Evolutionary conservation across 2,797 vertebrate species (phyloP).

Genomic region (Eospalax fontanierii): DNA sequence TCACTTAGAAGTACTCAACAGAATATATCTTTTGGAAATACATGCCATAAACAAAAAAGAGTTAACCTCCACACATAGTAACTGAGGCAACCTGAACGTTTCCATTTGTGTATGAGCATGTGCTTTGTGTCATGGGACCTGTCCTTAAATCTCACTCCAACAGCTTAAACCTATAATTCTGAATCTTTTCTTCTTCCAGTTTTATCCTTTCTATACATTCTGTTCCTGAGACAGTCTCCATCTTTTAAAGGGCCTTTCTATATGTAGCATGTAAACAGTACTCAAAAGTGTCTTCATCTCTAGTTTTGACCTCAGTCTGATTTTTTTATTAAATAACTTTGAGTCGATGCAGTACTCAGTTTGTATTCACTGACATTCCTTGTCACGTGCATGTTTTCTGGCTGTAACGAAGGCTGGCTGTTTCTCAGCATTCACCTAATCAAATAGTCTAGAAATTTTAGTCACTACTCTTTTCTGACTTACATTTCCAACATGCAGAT

Average conservation of each 20-base stretch:
- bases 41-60: background rate
- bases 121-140: background rate
- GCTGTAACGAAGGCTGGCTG: background rate
- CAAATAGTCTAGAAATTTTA: background rate
- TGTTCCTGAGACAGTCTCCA: background rate
- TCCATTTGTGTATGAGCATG: background rate
- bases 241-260: background rate
- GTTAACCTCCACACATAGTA: background rate
- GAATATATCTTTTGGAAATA: background rate
- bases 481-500: background rate
- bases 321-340: background rate
- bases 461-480: background rate
- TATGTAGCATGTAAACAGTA: background rate
- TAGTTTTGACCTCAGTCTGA: background rate
- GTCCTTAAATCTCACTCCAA: conserved; percentile 28
- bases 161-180: background rate
- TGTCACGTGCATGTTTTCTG: background rate
- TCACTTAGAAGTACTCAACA: background rate
- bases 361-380: background rate
- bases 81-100: background rate
- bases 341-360: background rate
- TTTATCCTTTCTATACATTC: background rate
- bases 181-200: background rate
- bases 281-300: background rate
- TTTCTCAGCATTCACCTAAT: background rate